Evolutionary conservation across 2,113 vertebrate genomes (phyloP), one percentile per base, ranked within the genome.

Genomic region (Megalops atlanticus): DNA sequence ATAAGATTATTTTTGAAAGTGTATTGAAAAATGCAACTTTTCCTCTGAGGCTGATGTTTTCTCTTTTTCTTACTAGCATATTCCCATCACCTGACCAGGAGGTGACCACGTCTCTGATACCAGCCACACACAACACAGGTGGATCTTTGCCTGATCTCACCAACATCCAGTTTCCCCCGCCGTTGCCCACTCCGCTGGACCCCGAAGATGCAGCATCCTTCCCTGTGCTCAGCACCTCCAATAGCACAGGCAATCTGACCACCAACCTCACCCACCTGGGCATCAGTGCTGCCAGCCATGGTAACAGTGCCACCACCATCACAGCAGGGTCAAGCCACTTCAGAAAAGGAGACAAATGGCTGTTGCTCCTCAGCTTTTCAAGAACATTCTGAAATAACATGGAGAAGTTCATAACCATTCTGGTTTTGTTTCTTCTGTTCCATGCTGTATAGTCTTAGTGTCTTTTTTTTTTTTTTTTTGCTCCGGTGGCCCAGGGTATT

Each of bases 121-220:
- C 97, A 0, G 96, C 92, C 14, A 81, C 96, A 49, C 97, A 98
- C 91, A 98, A 95, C 94, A 98, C 97, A 0, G 98, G 98, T 0
- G 98, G 98, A 43, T 99, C 98, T 2, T 93, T 99, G 89, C 98
- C 98, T 0, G 98, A 99, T 92, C 94, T 99, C 82, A 98, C 95
- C 81, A 99, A 96, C 94, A 98, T 99, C 91, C 98, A 99, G 90
- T 99, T 99, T 91, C 98, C 98, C 0, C 97, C 98, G 6, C 98
- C 98, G 0, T 94, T 99, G 18, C 97, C 98, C 14, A 99, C 97
- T 0, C 98, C 98, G 0, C 89, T 99, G 86, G 98, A 99, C 81
- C 97, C 97, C 0, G 98, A 99, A 82, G 97, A 99, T 81, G 91
- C 95, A 4, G 88, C 94, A 77, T 84, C 96, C 0, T 98, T 99